Conservation (phyloP, 2,888 invertebrate genomes). For the Macropis europaea region DNA sequence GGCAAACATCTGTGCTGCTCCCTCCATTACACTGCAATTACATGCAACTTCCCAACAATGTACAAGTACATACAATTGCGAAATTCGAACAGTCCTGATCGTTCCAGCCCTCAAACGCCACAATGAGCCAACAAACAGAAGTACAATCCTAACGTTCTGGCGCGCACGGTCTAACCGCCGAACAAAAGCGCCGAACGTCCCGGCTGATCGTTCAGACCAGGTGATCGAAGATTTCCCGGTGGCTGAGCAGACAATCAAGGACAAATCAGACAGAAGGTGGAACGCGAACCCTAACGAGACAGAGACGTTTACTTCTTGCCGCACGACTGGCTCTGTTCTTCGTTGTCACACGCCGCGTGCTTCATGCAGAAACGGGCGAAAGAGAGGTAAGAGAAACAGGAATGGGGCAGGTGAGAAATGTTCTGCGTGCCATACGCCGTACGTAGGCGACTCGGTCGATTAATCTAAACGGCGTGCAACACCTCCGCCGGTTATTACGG, state of each 20-base stretch:
- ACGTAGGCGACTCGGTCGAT: constrained; percentile 48
- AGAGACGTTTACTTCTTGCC: constrained; percentile 6
- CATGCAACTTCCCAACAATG: too few relatives aligned
- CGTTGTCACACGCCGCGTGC: constrained; percentile 14
- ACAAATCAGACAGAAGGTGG: constrained; percentile 17
- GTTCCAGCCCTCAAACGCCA: too few relatives aligned
- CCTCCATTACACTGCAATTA: too few relatives aligned
- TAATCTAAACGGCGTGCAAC: constrained; percentile 45
- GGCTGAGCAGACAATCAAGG: constrained; percentile 12
- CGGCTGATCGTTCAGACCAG: too few relatives aligned
- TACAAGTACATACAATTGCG: too few relatives aligned
- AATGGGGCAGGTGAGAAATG: constrained; percentile 46
- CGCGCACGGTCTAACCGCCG: too few relatives aligned
- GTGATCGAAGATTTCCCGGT: neutral
- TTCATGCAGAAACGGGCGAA: neutral
- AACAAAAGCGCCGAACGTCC: neutral
- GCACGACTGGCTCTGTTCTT: neutral
- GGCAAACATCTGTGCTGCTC: too few relatives aligned
- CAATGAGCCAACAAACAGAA: too few relatives aligned
- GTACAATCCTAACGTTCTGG: too few relatives aligned
- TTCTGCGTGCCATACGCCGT: constrained; percentile 50
- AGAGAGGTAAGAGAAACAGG: neutral
- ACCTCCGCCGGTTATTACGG: constrained; percentile 39
- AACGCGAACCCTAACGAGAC: constrained; percentile 21
- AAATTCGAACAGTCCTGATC: too few relatives aligned